Base-by-base conservation (phyloP, 64 coral and sea anemone genomes). In the Hydrozoanthus tunicans region DNA sequence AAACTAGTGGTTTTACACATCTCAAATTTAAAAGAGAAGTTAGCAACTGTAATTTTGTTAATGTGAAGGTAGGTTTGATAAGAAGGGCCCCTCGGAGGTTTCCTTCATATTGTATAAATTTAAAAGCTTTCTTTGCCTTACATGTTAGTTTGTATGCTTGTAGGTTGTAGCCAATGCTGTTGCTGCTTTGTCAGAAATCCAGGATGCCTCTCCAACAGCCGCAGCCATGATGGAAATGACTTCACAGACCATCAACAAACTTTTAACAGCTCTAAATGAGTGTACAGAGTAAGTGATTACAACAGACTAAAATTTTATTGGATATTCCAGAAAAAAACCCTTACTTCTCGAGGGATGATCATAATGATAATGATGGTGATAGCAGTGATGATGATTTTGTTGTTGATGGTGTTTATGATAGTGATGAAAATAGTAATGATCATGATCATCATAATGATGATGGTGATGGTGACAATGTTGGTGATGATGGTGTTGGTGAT, bases 101-200 rank as follows among this genome's bases (percentile, higher is more conserved):
- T 20, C 20, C 20, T 20, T 20, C 20, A 20, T 20, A 20, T 20
- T 20, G 20, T 20, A 20, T 20, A 20, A 77, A 13, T 2, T 54
- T 54, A 53, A 77, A 77, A 62, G 25, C 15, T 83, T 53, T 15
- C n/a, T 25, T 83, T 17, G 3, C 5, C 3, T 62, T 82, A 23
- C 62, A 58, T 12, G 14, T 89, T 0, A 56, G 12, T 77, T 80
- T 58, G 1, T 58, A 58, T 23, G 20, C 10, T 56, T 81, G 9
- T 77, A 99, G 97, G 97, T 99, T 83, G 97, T 99, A 2, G 97
- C 97, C 27, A 99, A 99, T 96, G 97, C 97, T 79, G 94, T 99
- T 24, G 97, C 97, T 86, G 97, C 97, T 6, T 70, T 99, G 26
- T 90, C 94, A 91, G 97, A 99, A 83, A 99, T 99, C 24, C 91